phyloP scores from a whole-genome alignment of 2,113 vertebrate genomes.

The Anolis carolinensis region DNA sequence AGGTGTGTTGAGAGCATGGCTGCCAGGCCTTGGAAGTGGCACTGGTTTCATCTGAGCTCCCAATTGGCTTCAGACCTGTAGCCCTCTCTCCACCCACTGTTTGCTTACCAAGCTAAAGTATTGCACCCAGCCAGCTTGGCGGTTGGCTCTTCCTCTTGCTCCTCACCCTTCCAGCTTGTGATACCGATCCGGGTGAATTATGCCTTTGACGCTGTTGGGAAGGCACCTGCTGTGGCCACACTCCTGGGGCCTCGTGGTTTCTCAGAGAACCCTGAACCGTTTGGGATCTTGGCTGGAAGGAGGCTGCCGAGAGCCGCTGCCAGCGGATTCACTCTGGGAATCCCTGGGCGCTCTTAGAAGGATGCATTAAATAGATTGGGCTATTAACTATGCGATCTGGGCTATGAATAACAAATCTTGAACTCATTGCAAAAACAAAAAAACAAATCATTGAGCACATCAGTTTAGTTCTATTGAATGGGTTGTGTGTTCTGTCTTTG shows the following conservation, averaged over 20 bases:
- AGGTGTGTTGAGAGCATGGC: not conserved
- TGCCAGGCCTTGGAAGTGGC: not conserved
- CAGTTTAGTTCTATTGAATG: not conserved
- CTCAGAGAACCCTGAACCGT: slow-evolving; percentile 6
- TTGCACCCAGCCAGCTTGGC: not conserved
- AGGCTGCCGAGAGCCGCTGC: slow-evolving; percentile 22
- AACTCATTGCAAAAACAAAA: not conserved
- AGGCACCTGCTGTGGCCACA: not conserved
- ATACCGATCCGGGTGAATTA: accelerated
- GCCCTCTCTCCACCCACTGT: not conserved
- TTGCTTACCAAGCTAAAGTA: not conserved
- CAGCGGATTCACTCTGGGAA: not conserved
- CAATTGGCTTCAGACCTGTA: not conserved
- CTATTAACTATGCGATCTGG: not conserved
- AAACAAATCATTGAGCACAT: not conserved
- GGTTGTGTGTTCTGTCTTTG: not conserved
- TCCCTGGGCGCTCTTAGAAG: slow-evolving; percentile 13
- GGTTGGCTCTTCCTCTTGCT: not conserved
- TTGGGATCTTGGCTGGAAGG: not conserved
- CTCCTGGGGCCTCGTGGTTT: not conserved
- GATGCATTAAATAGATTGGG: slow-evolving; percentile 9
- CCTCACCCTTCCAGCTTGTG: not conserved
- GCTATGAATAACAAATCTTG: not conserved
- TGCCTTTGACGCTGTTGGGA: not conserved
- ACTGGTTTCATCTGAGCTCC: not conserved